phyloP scores from a whole-genome alignment of 1,140 invertebrate species.

The Caerostris extrusa region DNA sequence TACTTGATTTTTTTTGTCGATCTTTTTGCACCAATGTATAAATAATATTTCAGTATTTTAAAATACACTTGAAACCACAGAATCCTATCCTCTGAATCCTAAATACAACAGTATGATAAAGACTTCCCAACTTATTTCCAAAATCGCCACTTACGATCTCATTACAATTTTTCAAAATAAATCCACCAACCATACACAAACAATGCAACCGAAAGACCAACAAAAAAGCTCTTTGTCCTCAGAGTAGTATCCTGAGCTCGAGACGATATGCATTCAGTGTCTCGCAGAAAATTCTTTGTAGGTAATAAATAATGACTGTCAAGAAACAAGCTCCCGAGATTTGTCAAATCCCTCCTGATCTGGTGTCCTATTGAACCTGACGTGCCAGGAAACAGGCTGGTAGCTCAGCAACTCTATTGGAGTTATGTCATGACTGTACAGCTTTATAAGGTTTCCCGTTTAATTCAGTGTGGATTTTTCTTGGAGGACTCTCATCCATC shows the following conservation, averaged over 20 bases:
- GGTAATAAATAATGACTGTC: constrained; percentile 19
- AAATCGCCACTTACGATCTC: background rate
- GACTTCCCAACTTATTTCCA: no score
- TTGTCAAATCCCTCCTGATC: background rate
- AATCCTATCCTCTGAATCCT: no score
- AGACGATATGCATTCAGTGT: background rate
- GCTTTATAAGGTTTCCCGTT: background rate
- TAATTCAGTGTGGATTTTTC: background rate
- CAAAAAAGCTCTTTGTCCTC: background rate
- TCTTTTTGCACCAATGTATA: no score
- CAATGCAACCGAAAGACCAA: background rate
- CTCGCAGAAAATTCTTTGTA: background rate
- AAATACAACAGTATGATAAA: no score
- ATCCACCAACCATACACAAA: background rate
- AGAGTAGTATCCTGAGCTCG: background rate
- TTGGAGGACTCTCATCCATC: background rate
- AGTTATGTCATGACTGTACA: background rate
- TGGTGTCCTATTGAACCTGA: background rate
- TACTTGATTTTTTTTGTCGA: no score
- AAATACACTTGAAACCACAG: no score
- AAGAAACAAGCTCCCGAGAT: background rate
- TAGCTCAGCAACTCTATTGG: background rate
- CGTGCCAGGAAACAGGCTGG: background rate
- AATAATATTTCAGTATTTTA: no score
- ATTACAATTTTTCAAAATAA: background rate